Conservation (phyloP, 2,113 vertebrate genomes). For the Prionailurus viverrinus region DNA sequence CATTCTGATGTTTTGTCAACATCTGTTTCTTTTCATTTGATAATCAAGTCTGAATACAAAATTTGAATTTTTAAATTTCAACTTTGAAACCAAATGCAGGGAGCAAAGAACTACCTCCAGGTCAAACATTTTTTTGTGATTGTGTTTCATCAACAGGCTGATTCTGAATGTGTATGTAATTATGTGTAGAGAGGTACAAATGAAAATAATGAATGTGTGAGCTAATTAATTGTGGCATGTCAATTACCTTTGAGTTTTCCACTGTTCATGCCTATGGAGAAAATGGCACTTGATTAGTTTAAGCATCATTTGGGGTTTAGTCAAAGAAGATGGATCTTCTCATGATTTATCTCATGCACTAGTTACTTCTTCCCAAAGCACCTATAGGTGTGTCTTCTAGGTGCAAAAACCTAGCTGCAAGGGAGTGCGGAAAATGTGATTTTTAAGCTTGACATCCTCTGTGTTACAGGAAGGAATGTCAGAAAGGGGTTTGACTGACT, state of each 20-base stretch:
- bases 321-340: not conserved
- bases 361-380: not conserved
- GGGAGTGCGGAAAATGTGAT: not conserved
- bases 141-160: not conserved
- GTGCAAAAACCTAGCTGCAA: not conserved
- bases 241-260: not conserved
- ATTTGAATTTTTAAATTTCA: constrained; percentile 36
- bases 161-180: not conserved
- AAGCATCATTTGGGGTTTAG: not conserved
- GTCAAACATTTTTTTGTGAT: not conserved
- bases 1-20: not conserved
- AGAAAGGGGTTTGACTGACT: not conserved
- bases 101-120: not conserved
- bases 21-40: not conserved
- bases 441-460: not conserved
- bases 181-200: not conserved
- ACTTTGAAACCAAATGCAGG: not conserved
- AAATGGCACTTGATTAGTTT: not conserved
- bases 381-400: not conserved
- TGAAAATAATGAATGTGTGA: constrained; percentile 24
- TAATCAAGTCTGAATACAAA: not conserved
- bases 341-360: not conserved
- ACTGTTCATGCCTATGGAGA: not conserved
- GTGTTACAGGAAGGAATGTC: not conserved
- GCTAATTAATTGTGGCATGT: not conserved